Conservation (phyloP, 2,888 invertebrate species). For the Phaedon cochleariae region DNA sequence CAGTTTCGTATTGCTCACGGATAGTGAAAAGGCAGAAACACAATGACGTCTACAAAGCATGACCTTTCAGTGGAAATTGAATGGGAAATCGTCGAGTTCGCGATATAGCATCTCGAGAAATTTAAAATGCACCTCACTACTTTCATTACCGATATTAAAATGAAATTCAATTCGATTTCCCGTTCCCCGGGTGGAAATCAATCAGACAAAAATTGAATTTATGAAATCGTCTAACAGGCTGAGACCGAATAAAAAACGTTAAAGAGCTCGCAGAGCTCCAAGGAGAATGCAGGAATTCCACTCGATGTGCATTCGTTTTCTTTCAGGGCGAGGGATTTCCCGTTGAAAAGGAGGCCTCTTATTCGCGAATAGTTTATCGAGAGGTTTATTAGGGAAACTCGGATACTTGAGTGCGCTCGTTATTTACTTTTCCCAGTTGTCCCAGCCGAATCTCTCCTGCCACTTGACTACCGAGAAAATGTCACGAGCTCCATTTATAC, state of each 20-base stretch:
- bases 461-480: too few relatives aligned
- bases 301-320: background rate
- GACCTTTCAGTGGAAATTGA: background rate
- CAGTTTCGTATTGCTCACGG: background rate
- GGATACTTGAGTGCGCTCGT: background rate
- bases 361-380: slow-evolving; percentile 8
- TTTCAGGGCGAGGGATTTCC: background rate
- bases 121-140: slow-evolving; percentile 4
- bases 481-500: too few relatives aligned
- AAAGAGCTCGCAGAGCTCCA: background rate
- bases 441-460: too few relatives aligned
- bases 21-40: background rate
- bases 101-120: background rate
- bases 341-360: background rate
- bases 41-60: background rate
- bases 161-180: slow-evolving; percentile 12
- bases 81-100: background rate
- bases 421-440: background rate
- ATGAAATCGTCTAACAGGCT: slow-evolving; percentile 11
- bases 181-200: slow-evolving; percentile 10
- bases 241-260: background rate
- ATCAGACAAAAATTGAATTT: slow-evolving; percentile 17
- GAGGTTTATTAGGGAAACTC: background rate
- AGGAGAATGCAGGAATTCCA: slow-evolving; percentile 9
- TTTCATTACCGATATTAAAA: slow-evolving; percentile 14